A percentile compares a stretch with the other conserved stretches of the same genome.
Conservation (phyloP, 1,140 invertebrate genomes). For the Heliconius melpomene region DNA sequence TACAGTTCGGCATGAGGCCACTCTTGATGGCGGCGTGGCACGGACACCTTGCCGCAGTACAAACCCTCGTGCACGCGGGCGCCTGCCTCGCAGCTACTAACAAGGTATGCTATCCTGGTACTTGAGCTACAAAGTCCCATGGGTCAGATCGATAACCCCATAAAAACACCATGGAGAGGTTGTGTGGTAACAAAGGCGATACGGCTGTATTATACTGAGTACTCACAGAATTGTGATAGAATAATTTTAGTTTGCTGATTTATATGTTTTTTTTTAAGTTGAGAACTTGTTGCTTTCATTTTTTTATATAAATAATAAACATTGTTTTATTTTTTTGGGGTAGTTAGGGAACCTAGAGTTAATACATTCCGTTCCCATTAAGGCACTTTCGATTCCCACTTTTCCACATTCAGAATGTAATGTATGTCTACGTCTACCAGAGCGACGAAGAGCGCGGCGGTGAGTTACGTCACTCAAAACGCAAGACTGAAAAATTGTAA, state of each 20-base stretch:
- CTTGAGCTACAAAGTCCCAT: conserved; percentile 10
- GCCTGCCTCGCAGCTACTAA: conserved; percentile 88
- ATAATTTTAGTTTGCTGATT: neutral
- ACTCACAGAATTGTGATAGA: neutral
- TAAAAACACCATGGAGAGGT: neutral
- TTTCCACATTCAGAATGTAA: no score
- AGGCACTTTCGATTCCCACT: no score
- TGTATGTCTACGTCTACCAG: no score
- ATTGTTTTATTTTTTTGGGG: no score
- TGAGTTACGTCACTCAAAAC: no score
- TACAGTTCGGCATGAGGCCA: conserved; percentile 90
- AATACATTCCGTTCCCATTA: no score
- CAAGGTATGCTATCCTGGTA: conserved; percentile 83
- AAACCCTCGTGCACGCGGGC: conserved; percentile 87
- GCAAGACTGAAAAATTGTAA: no score
- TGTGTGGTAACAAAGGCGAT: neutral
- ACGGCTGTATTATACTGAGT: neutral
- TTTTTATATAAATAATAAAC: no score
- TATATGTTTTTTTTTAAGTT: neutral
- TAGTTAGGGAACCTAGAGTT: no score
- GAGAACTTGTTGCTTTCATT: neutral
- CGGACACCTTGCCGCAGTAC: conserved; percentile 88
- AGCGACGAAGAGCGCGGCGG: no score
- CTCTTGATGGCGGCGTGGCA: conserved; percentile 92
- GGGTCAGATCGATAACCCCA: conserved; percentile 12